Evolutionary conservation across 2,888 invertebrate species (phyloP).

Genomic region (Atethmia centrago): DNA sequence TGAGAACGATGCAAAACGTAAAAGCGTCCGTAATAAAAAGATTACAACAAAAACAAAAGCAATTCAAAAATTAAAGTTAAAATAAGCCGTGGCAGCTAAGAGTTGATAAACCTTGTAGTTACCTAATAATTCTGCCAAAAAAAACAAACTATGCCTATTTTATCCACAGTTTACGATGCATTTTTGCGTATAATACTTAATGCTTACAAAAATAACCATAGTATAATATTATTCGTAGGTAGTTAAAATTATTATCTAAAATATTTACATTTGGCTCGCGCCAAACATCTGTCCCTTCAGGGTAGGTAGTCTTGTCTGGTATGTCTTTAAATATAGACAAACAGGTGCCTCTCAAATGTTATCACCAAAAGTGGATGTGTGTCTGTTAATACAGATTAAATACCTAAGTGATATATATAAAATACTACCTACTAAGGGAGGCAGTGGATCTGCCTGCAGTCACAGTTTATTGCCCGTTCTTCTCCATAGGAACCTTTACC

Average conservation of each 20-base stretch:
- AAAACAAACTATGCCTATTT: neutral
- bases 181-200: neutral
- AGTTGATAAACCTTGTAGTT: too few relatives aligned
- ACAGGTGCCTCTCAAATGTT: slow-evolving; percentile 49
- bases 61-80: too few relatives aligned
- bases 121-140: neutral
- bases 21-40: too few relatives aligned
- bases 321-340: slow-evolving; percentile 25
- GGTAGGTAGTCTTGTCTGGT: slow-evolving; percentile 5
- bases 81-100: too few relatives aligned
- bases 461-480: too few relatives aligned
- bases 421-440: too few relatives aligned
- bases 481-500: too few relatives aligned
- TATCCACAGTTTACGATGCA: neutral
- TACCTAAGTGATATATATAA: too few relatives aligned
- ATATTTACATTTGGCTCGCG: slow-evolving; percentile 28
- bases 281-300: slow-evolving; percentile 41
- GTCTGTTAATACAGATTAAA: neutral
- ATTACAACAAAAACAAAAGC: too few relatives aligned
- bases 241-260: slow-evolving; percentile 43
- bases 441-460: too few relatives aligned
- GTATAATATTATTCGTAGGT: slow-evolving; percentile 34
- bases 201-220: slow-evolving; percentile 26
- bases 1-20: too few relatives aligned
- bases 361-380: slow-evolving; percentile 42